A percentile compares a stretch with the other conserved stretches of the same genome.
Evolutionary conservation across 1,140 invertebrate species (phyloP).

Genomic region (Zaprionus africanus): DNA sequence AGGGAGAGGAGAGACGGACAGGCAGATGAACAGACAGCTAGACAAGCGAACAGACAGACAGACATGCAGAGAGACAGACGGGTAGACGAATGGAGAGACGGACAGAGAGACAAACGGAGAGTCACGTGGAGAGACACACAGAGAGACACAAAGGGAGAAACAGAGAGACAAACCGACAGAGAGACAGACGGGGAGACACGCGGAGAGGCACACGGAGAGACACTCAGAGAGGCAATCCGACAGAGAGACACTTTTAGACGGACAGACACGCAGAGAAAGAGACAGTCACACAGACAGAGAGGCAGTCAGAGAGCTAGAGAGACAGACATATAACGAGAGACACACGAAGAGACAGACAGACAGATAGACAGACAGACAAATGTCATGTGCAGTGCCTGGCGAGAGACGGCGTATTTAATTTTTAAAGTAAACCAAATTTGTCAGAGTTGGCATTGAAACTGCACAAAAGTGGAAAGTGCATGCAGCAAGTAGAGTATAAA

Average conservation of each 20-base stretch:
- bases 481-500: neutral
- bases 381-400: conserved; percentile 72
- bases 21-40: conserved; percentile 11
- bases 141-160: neutral
- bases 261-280: conserved; percentile 9
- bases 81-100: neutral
- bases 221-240: too few relatives aligned
- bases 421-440: conserved; percentile 65
- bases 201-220: too few relatives aligned
- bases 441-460: conserved; percentile 55
- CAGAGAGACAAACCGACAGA: too few relatives aligned
- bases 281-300: conserved; percentile 1
- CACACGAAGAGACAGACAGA: conserved; percentile 18
- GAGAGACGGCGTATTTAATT: conserved; percentile 65
- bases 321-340: neutral
- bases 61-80: conserved; percentile 9
- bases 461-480: conserved; percentile 33
- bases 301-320: too few relatives aligned
- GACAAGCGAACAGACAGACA: conserved; percentile 17
- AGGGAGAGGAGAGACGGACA: neutral
- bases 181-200: too few relatives aligned
- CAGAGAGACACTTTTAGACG: neutral
- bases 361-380: conserved; percentile 24
- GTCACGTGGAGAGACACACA: too few relatives aligned
- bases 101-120: conserved; percentile 19